Evolutionary conservation across 2,888 invertebrate species (phyloP), one percentile per base, ranked within the genome.

Genomic region (Hypomecis punctinalis): DNA sequence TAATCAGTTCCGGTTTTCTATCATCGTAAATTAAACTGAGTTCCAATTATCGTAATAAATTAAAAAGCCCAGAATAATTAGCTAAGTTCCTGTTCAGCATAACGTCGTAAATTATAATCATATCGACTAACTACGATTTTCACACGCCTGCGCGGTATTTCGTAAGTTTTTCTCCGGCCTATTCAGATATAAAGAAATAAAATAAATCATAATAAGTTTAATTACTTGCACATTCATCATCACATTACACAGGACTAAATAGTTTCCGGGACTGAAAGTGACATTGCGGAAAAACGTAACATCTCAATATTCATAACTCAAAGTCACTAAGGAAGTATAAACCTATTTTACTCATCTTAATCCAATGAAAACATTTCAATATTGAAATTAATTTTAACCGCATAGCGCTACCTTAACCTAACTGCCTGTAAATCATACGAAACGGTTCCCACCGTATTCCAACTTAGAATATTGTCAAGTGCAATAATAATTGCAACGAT

Each of bases 401-500:
- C 33, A 8, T 48, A 52, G 37, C 37, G 6, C 8, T 48, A 6
- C 5, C 37, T 11, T 10, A 40, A 52, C 40, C 36, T 36, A 43
- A 43, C 7, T 5, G 10, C n/a, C 47, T 10, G 11, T 49, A 49
- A 48, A 54, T 48, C 47, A 33, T 54, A 57, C 58, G 33, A 48
- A 51, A 71, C 66, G 61, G 71, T 59, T 73, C 68, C 69, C 62
- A 67, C 67, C 54, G 54, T 43, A 63, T 53, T 47, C 65, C 47
- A 63, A 64, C 72, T 70, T 74, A 67, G 67, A 66, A 76, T 75
- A 73, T 75, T 76, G 74, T 78, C 76, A 76, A 73, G 75, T 73
- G 77, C 74, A 78, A 83, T 83, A 88, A 86, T 90, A 90, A 91
- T 90, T 88, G 90, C 88, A 82, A 83, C 82, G 75, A 77, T 81